Percentiles rank a stretch among this genome's conserved stretches.
Conservation (phyloP, 1,140 invertebrate genomes). For the Zaprionus kolodkinae region DNA sequence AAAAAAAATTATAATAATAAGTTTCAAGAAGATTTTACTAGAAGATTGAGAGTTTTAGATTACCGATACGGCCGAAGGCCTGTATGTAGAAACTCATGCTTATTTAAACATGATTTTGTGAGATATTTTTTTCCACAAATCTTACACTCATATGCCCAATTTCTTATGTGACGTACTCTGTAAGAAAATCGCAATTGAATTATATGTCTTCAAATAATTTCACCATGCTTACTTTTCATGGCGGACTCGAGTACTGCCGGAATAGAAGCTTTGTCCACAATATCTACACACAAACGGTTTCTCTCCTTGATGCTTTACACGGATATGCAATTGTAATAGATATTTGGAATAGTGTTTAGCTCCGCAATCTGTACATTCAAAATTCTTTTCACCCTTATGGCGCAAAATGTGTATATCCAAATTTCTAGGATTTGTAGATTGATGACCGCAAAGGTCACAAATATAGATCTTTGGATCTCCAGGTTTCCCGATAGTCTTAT, state of each 20-base stretch:
- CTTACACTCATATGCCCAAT: slow-evolving; percentile 38
- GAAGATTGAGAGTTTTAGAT: background rate
- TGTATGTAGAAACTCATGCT: slow-evolving; percentile 44
- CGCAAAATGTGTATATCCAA: slow-evolving; percentile 37
- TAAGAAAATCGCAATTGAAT: background rate
- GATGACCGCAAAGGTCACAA: slow-evolving; percentile 39
- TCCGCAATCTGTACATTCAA: slow-evolving; percentile 36
- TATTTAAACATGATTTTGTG: slow-evolving; percentile 44
- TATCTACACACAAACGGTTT: slow-evolving; percentile 38
- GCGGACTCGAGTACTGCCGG: slow-evolving; percentile 15
- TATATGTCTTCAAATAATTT: background rate
- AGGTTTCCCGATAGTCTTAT: background rate
- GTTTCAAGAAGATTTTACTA: background rate
- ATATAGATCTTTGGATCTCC: slow-evolving; percentile 11
- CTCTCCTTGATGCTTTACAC: slow-evolving; percentile 41
- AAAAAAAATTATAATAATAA: background rate
- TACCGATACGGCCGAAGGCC: slow-evolving; percentile 42
- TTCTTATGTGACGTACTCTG: slow-evolving; percentile 37
- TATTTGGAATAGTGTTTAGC: slow-evolving; percentile 27
- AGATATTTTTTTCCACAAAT: slow-evolving; percentile 41
- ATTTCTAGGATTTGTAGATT: slow-evolving; percentile 6
- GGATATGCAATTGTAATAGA: slow-evolving; percentile 33
- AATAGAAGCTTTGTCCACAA: slow-evolving; percentile 29
- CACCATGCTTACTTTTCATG: slow-evolving; percentile 25
- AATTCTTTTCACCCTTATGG: slow-evolving; percentile 45